Evolutionary conservation across 2,888 invertebrate species (phyloP), one percentile per base, ranked within the genome.

Genomic region (Hyles lineata): DNA sequence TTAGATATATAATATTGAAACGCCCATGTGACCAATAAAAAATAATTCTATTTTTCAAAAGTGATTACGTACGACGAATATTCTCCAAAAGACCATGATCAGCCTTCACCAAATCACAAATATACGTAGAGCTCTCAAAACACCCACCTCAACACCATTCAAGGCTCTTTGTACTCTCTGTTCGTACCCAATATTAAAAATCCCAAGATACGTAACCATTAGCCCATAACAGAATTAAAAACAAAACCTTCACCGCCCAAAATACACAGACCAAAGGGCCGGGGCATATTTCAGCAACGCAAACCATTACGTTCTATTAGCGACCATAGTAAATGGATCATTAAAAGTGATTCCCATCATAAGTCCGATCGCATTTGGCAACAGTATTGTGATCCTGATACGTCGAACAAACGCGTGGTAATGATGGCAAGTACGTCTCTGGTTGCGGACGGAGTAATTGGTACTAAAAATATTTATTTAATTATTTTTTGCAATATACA

Each of bases 341-440:
- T 92, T 90, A 92, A 92, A 92, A 92, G 90, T 92, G 90, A 88
- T 88, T 87, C 84, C 82, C 83, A 84, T 89, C 89, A 86, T 88
- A 89, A 91, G 90, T 90, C 84, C 83, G 84, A 83, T 85, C 90
- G 89, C 90, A 92, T 93, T 94, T 93, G 93, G 92, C 93, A 91
- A 80, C 85, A 78, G 88, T 83, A 91, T 91, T 93, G 92, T 92
- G 87, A 90, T 90, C 90, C 92, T 85, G 90, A 92, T 92, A 90
- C 87, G 90, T 92, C 92, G 90, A 93, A 92, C 92, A 92, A 93
- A 90, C 90, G 89, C 85, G 82, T 82, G 84, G 81, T 92, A 90
- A 92, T 90, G 90, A 92, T 87, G 85, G 80, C 80, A 77, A 60
- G 73, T 71, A 52, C 60, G 17, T 70, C 73, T 87, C 80, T n/a